These are phyloP conservation scores for Parelbella ahira DNA, from an alignment of 2,888 invertebrate species.

Conservation along the genomic window DNA sequence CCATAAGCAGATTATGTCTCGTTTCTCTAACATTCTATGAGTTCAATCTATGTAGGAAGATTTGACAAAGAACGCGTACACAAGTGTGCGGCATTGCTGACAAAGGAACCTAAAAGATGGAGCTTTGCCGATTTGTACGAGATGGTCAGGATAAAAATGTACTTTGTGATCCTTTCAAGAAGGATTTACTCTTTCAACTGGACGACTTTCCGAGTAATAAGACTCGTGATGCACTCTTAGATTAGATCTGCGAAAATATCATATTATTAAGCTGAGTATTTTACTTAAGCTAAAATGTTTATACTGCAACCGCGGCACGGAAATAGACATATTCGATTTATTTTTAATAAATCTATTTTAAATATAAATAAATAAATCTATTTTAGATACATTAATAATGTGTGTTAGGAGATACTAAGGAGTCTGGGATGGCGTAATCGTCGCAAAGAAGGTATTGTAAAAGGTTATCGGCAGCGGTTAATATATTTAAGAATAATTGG, in stretches of 20 bases:
- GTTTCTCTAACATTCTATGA: slow-evolving; percentile 21
- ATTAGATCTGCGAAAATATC: slow-evolving; percentile 5
- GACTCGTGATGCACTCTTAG: slow-evolving; percentile 31
- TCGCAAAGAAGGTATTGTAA: too few relatives aligned
- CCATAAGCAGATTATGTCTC: slow-evolving; percentile 16
- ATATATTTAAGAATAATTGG: too few relatives aligned
- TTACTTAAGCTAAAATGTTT: too few relatives aligned
- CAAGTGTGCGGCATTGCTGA: slow-evolving; percentile 49
- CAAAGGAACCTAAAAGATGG: slow-evolving; percentile 53
- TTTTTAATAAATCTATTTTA: too few relatives aligned
- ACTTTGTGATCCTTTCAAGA: slow-evolving; percentile 48
- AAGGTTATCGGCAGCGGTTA: too few relatives aligned
- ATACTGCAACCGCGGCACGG: too few relatives aligned
- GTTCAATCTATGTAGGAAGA: slow-evolving; percentile 48
- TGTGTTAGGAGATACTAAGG: too few relatives aligned
- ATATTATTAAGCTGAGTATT: too few relatives aligned
- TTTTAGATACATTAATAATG: too few relatives aligned
- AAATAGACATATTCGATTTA: too few relatives aligned
- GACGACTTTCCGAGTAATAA: slow-evolving; percentile 39
- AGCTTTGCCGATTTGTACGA: slow-evolving; percentile 52
- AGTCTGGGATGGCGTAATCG: too few relatives aligned
- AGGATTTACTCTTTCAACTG: slow-evolving; percentile 49
- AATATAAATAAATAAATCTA: too few relatives aligned
- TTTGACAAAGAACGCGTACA: slow-evolving; percentile 45
- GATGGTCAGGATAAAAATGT: slow-evolving; percentile 53